Evolutionary conservation across 2,113 vertebrate genomes (phyloP).

Genomic region (Capra hircus): DNA sequence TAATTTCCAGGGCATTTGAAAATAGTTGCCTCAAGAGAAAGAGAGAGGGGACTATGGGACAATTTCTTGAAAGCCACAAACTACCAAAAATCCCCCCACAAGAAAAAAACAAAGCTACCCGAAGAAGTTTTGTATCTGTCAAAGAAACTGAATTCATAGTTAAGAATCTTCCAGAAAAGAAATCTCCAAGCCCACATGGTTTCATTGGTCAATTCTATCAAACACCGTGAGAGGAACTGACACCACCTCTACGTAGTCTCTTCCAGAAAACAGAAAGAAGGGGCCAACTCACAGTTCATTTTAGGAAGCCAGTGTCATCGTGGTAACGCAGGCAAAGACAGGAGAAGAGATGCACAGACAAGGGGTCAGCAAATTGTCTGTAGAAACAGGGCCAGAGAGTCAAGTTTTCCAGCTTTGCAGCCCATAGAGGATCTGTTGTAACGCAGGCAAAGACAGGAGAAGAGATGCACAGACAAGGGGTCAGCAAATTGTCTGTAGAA

Average conservation of each 20-base stretch:
- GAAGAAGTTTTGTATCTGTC: background rate
- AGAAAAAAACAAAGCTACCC: background rate
- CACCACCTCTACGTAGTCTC: background rate
- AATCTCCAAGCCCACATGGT: background rate
- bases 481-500: too few relatives aligned
- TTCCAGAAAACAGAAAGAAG: background rate
- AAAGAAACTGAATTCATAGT: background rate
- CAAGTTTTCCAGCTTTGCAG: background rate
- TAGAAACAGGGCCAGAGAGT: background rate
- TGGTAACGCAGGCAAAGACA: background rate
- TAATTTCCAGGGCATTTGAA: background rate
- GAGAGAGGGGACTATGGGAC: background rate
- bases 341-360: background rate
- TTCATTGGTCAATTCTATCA: background rate
- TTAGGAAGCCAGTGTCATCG: background rate
- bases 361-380: too few relatives aligned
- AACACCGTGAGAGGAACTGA: background rate
- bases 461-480: too few relatives aligned
- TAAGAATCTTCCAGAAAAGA: background rate
- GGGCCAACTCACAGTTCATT: background rate
- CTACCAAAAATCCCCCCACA: background rate
- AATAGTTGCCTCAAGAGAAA: background rate
- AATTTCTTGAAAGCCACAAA: background rate
- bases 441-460: too few relatives aligned
- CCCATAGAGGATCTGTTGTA: too few relatives aligned